Base-by-base conservation (phyloP, 1,140 invertebrate genomes). In the Brachionus asplanchnoidis region DNA sequence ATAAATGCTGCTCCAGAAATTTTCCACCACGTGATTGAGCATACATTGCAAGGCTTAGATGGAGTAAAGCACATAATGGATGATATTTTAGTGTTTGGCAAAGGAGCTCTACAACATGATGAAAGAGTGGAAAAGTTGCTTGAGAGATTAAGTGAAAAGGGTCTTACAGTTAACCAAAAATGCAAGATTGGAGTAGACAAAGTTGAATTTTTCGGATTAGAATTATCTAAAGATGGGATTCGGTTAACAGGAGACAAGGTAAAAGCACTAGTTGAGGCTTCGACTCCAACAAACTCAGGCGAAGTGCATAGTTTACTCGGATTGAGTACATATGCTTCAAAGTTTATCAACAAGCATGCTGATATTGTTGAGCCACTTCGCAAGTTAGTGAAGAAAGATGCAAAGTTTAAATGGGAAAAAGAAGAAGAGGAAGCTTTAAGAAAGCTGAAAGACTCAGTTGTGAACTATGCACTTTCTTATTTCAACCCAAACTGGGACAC, bases 191-290 rank as follows among this genome's bases (percentile, higher is more conserved):
- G 85, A 65, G 80, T 86, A 40, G 77, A 56, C 70, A 85, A 86
- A 84, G 83, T 89, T 0, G 87, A 86, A 66, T 90, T 88, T 86
- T 78, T 90, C 14, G 90, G 90, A 6, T 88, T 89, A 77, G 86
- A 88, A n/a, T 86, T 85, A 20, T 83, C 28, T 77, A 80, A 28
- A 86, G 85, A 83, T 40, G 86, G 56, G 40, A 84, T 91, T n/a
- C 78, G 85, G 20, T 88, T 88, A 60, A 86, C 87, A 86, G 87
- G 87, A 20, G 85, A 85, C 14, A 91, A 91, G 83, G 85, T 89
- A 2, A 73, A 82, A 66, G 84, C 85, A 40, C 26, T 86, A 44
- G 12, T 28, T 1, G 26, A 73, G 12, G 28, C 79, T n/a, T 75
- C 85, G 56, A 50, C 66, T 4, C 85, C 79, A 20, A 86, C 70